These are phyloP conservation scores for Tinamus guttatus DNA, from an alignment of 2,113 vertebrate species.

Conservation along the genomic window DNA sequence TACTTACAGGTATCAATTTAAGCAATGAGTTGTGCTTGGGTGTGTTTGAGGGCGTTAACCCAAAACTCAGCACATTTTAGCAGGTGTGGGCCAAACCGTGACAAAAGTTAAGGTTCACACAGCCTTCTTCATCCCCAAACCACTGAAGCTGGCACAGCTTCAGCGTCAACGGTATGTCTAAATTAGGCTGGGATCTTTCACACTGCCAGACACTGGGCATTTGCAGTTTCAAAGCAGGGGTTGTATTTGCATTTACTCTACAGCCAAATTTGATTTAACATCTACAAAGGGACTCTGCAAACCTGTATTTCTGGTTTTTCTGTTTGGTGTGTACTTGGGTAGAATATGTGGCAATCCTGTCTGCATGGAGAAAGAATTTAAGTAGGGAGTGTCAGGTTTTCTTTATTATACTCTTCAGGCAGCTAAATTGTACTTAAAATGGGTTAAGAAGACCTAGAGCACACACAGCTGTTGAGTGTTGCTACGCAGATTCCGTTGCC, in stretches of 20 bases:
- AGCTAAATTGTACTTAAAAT: slow-evolving; percentile 39
- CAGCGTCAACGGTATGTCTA: background rate
- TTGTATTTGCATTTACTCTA: background rate
- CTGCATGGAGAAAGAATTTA: background rate
- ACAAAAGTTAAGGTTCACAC: background rate
- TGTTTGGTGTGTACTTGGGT: background rate
- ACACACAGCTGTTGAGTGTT: slow-evolving; percentile 29
- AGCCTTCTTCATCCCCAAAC: background rate
- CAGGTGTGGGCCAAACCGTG: background rate
- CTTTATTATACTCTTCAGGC: slow-evolving; percentile 18
- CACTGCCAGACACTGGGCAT: background rate
- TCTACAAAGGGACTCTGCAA: background rate
- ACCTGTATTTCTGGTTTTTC: background rate
- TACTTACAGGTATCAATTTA: slow-evolving; percentile 12
- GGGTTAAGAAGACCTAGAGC: background rate
- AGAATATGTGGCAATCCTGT: background rate
- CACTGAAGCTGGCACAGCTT: background rate
- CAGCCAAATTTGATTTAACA: background rate
- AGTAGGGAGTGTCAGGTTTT: background rate
- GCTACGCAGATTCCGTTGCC: slow-evolving; percentile 37
- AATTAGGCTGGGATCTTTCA: background rate
- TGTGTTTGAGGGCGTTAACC: background rate
- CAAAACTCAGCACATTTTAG: background rate
- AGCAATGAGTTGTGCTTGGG: background rate
- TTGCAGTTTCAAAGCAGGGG: background rate